A percentile compares a stretch with the other conserved stretches of the same genome.
phyloP scores from a whole-genome alignment of 2,113 vertebrate species.

The Tetrao urogallus region DNA sequence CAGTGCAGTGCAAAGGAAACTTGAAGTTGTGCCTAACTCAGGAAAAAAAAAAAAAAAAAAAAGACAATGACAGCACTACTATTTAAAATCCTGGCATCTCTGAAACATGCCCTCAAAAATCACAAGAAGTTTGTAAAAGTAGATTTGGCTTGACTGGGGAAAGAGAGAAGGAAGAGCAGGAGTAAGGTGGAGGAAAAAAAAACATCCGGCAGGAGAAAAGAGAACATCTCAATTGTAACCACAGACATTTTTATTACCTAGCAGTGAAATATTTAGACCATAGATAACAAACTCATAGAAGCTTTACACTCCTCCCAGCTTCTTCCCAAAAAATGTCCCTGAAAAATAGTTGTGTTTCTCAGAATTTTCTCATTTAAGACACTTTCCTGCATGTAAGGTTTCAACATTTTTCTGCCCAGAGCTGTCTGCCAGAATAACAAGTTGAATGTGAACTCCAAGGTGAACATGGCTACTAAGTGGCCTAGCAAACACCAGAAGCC shows the following conservation, averaged over 20 bases:
- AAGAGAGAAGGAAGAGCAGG: background rate
- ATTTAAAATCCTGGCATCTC: background rate
- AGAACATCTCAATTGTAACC: background rate
- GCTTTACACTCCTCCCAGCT: background rate
- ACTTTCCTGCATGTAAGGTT: background rate
- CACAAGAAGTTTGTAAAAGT: background rate
- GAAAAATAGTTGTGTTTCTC: background rate
- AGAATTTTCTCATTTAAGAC: background rate
- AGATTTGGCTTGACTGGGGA: background rate
- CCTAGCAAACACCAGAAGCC: background rate
- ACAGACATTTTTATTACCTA: background rate
- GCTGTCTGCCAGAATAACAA: background rate
- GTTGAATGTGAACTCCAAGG: too few species aligned
- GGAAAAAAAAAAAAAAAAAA: background rate
- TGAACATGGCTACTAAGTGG: background rate
- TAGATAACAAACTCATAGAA: background rate
- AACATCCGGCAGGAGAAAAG: background rate
- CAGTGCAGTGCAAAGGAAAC: background rate
- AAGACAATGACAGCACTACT: background rate
- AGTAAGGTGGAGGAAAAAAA: background rate
- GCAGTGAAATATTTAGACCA: background rate
- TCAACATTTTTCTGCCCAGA: background rate
- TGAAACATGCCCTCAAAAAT: background rate
- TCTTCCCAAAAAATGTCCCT: background rate
- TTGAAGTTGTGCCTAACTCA: background rate